Conservation (phyloP, 2,797 vertebrate species). For the Channa striata region DNA sequence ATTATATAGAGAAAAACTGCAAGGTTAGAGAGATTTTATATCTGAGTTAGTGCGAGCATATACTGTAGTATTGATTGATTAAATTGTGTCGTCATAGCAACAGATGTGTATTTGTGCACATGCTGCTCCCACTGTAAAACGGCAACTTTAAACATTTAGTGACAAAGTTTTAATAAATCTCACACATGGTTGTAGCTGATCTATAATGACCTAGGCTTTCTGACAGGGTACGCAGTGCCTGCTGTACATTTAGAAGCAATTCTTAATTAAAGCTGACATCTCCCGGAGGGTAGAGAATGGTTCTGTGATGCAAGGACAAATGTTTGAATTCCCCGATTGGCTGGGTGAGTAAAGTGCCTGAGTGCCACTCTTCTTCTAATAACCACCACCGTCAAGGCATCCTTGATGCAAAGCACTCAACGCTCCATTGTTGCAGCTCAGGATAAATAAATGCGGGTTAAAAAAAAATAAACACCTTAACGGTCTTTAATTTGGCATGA, state of each 20-base stretch:
- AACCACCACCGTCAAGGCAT: constrained; percentile 42
- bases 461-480: constrained; percentile 4
- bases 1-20: constrained; percentile 15
- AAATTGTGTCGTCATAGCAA: constrained; percentile 34
- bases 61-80: constrained; percentile 2
- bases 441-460: constrained; percentile 10
- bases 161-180: constrained; percentile 18
- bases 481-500: background rate
- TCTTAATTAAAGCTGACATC: constrained; percentile 68
- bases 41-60: constrained; percentile 9
- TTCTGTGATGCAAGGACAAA: constrained; percentile 54
- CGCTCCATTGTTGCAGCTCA: constrained; percentile 10
- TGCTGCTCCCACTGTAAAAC: constrained; percentile 15
- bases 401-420: constrained; percentile 44
- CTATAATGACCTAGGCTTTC: constrained; percentile 32
- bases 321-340: constrained; percentile 48
- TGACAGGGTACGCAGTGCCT: constrained; percentile 38
- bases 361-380: constrained; percentile 36
- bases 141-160: constrained; percentile 13
- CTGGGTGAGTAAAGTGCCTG: constrained; percentile 16
- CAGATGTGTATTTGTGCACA: constrained; percentile 1
- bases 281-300: constrained; percentile 33
- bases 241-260: constrained; percentile 35
- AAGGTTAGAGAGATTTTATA: background rate
- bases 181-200: constrained; percentile 37